Conservation (phyloP, 2,113 vertebrate genomes). For the Epinephelus lanceolatus region DNA sequence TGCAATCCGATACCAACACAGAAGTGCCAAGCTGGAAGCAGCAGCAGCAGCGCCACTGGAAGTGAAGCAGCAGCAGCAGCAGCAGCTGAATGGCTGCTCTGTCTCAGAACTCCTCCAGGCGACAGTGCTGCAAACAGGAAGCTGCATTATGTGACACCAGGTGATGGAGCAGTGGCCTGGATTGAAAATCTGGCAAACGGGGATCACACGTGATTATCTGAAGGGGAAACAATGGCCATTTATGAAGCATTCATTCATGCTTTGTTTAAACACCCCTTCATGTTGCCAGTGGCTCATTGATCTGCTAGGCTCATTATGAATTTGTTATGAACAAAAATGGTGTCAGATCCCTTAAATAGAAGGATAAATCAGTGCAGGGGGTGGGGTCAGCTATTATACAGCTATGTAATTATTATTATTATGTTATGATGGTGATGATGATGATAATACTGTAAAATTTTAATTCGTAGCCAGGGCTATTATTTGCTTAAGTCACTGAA, state of each 20-base stretch:
- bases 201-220: constrained; percentile 6
- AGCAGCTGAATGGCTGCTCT: constrained; percentile 62
- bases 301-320: not conserved
- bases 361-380: not conserved
- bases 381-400: not conserved
- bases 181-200: not conserved
- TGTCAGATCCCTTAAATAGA: not conserved
- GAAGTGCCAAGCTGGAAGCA: constrained; percentile 66
- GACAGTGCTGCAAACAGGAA: constrained; percentile 47
- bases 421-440: not conserved
- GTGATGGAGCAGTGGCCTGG: constrained; percentile 40
- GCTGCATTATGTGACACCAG: constrained; percentile 46
- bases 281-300: not conserved
- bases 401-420: not conserved
- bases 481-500: too few relatives aligned
- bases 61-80: constrained; percentile 11
- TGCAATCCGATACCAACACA: constrained; percentile 68
- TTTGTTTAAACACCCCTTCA: not conserved
- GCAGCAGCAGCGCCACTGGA: constrained; percentile 41
- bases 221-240: constrained; percentile 5
- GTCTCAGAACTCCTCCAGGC: constrained; percentile 42
- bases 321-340: not conserved
- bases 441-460: not conserved
- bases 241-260: not conserved
- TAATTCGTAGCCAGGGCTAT: too few relatives aligned